These are phyloP conservation scores for Tenthredo livida DNA, from an alignment of 2,888 invertebrate species.

Conservation along the genomic window DNA sequence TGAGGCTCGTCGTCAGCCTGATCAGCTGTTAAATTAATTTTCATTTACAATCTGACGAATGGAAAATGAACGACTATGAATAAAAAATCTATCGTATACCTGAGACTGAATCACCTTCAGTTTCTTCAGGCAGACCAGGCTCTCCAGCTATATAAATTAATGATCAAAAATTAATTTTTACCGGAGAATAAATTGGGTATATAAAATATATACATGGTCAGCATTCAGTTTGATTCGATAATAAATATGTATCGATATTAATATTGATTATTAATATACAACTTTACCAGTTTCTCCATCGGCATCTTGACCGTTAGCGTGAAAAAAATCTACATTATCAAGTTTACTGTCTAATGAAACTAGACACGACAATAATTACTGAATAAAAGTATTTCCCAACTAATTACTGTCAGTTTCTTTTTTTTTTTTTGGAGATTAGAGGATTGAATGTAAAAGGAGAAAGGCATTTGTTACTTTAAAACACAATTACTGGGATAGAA, in stretches of 20 bases:
- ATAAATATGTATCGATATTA: background rate
- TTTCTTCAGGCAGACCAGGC: slow-evolving; percentile 16
- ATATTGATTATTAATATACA: background rate
- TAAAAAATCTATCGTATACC: slow-evolving; percentile 27
- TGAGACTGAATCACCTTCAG: slow-evolving; percentile 31
- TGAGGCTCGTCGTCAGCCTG: slow-evolving; percentile 36
- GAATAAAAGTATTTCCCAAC: background rate
- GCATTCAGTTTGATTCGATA: background rate
- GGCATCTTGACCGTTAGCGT: slow-evolving; percentile 4
- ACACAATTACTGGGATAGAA: background rate
- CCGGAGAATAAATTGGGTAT: background rate
- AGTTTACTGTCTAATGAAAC: background rate
- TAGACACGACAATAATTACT: background rate
- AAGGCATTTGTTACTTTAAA: background rate
- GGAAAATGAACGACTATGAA: background rate
- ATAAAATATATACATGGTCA: background rate
- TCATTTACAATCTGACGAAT: background rate
- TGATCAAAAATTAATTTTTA: background rate
- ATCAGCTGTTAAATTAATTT: slow-evolving; percentile 51
- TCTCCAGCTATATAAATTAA: slow-evolving; percentile 15
- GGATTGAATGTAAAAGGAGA: background rate
- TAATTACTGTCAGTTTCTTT: background rate
- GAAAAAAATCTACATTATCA: slow-evolving; percentile 13
- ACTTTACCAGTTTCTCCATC: slow-evolving; percentile 20
- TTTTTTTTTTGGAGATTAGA: background rate